A percentile compares a stretch with the other conserved stretches of the same genome.
Conservation (phyloP, 2,888 invertebrate genomes). For the Abrostola triplasia region DNA sequence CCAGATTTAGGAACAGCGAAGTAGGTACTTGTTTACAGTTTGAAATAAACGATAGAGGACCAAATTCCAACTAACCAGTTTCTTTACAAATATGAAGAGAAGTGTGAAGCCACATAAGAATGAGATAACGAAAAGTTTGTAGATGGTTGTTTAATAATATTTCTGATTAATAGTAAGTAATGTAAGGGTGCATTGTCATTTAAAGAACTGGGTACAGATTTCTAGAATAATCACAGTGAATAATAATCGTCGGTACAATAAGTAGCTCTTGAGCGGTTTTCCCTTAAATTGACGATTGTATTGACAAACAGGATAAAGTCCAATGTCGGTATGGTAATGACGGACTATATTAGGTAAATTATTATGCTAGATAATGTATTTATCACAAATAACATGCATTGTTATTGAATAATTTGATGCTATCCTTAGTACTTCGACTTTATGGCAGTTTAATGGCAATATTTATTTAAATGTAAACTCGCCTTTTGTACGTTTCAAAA, state of each 20-base stretch:
- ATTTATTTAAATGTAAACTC: too few species aligned
- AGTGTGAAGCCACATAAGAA: too few species aligned
- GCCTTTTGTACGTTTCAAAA: too few species aligned
- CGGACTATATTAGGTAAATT: background rate
- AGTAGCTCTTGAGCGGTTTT: conserved; percentile 32
- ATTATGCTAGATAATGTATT: conserved; percentile 6
- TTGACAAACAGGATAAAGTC: conserved; percentile 41
- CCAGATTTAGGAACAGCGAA: too few species aligned
- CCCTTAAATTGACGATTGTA: conserved; percentile 18
- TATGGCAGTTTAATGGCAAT: too few species aligned
- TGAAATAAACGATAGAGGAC: background rate
- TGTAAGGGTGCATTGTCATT: too few species aligned
- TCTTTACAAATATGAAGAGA: too few species aligned
- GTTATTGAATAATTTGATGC: too few species aligned
- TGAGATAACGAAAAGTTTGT: too few species aligned
- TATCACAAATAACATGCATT: conserved; percentile 1
- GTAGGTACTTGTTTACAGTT: too few species aligned
- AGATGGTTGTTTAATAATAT: background rate
- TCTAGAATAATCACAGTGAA: background rate
- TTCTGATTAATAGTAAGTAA: too few species aligned
- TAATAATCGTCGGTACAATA: background rate
- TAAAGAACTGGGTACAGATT: background rate
- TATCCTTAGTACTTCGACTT: too few species aligned
- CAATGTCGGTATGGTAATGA: conserved; percentile 5
- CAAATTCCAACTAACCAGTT: background rate